Evolutionary conservation across 1,140 invertebrate genomes (phyloP), one percentile per base, ranked within the genome.

Genomic region (Galendromus occidentalis): DNA sequence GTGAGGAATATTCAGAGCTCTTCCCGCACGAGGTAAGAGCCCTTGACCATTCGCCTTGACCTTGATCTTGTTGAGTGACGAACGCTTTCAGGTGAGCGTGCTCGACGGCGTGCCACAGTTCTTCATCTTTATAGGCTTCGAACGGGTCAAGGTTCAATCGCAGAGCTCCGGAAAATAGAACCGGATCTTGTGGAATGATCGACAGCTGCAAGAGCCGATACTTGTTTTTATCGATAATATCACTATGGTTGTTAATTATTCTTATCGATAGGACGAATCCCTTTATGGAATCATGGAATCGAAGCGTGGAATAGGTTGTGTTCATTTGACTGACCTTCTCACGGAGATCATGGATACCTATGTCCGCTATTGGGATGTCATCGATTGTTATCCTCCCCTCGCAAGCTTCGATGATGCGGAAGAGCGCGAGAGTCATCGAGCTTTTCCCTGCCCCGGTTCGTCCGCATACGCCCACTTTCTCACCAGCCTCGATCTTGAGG

Each of bases 281-380:
- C n/a, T n/a, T n/a, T n/a, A n/a, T n/a, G n/a, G n/a, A n/a, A n/a
- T n/a, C n/a, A n/a, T n/a, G n/a, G n/a, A n/a, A n/a, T n/a, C n/a
- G n/a, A n/a, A n/a, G n/a, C n/a, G n/a, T n/a, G n/a, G n/a, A n/a
- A n/a, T n/a, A n/a, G n/a, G 28, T 64, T 44, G 29, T 65, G 69
- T 29, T 44, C 45, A 33, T 71, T 45, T 14, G 47, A 45, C 33
- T 39, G 4, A 39, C 33, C 33, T 39, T 39, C 9, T 9, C 33
- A 9, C 93, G 80, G 30, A 98, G 75, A 69, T 87, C 83, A 74
- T 94, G 88, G 7, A 98, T 81, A 18, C 76, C 74, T 6, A 80
- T 70, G 20, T 70, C 70, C 7, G 68, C 66, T 7, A 77, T 76
- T 66, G 76, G 71, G 9, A 71, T 66, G 9, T 70, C 71, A 67